phyloP scores from a whole-genome alignment of 2,797 vertebrate genomes.

The Argya squamiceps region DNA sequence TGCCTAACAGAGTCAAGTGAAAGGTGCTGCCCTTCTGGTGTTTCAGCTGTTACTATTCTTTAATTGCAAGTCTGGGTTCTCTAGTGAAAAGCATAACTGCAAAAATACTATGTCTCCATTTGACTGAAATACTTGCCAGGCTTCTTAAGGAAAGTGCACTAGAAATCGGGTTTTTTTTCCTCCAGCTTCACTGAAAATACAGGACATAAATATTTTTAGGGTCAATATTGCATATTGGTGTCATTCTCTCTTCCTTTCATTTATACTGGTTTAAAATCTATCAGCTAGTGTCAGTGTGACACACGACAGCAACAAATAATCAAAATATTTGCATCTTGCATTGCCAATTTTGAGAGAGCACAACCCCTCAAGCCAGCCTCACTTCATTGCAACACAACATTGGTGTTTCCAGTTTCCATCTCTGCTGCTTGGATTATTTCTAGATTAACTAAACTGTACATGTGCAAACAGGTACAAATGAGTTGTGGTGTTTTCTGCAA shows the following conservation, averaged over 20 bases:
- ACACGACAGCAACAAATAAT: background rate
- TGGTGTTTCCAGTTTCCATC: background rate
- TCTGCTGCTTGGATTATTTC: background rate
- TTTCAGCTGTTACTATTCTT: background rate
- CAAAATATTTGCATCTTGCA: background rate
- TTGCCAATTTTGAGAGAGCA: fast-evolving
- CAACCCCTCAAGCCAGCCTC: background rate
- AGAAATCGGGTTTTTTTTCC: fast-evolving
- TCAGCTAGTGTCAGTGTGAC: background rate
- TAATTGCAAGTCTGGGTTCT: background rate
- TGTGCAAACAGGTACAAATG: background rate
- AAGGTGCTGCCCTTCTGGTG: background rate
- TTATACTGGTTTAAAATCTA: background rate
- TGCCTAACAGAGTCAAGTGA: background rate
- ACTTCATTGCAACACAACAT: background rate
- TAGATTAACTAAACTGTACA: background rate
- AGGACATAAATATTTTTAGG: background rate
- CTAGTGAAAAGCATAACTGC: background rate
- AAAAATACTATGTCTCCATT: background rate
- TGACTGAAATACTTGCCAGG: background rate
- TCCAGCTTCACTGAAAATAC: background rate
- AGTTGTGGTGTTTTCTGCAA: background rate
- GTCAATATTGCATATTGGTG: background rate
- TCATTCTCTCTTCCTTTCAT: background rate
- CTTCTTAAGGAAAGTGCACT: background rate